Evolutionary conservation across 2,888 invertebrate species (phyloP).

Genomic region (Epinotia ramella): DNA sequence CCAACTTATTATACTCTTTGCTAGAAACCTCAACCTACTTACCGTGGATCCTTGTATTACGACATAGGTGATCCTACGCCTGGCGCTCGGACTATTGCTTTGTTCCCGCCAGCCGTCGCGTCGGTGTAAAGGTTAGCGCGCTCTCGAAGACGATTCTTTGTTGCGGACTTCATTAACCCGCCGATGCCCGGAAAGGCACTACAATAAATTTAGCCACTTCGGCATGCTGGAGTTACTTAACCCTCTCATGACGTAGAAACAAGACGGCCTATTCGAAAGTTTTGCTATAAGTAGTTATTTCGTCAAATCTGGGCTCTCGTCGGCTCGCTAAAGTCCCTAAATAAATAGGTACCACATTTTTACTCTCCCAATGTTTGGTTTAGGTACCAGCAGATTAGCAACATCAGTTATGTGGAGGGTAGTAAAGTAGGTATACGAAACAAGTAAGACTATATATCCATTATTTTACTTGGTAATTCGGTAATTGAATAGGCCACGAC

Average conservation of each 20-base stretch:
- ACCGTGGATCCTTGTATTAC: neutral
- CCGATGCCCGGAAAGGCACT: constrained; percentile 10
- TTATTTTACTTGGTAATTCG: no score
- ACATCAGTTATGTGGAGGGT: no score
- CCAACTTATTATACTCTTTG: no score
- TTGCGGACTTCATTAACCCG: constrained; percentile 37
- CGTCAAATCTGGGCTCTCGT: neutral
- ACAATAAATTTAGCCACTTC: constrained; percentile 7
- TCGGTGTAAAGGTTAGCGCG: constrained; percentile 31
- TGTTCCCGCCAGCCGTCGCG: constrained; percentile 25
- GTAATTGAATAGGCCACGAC: no score
- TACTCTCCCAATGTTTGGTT: no score
- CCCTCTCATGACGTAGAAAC: neutral
- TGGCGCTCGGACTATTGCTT: neutral
- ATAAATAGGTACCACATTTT: no score
- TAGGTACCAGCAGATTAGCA: no score
- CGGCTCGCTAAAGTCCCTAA: no score
- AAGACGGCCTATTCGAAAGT: neutral
- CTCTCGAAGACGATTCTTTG: constrained; percentile 30
- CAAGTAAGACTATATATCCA: no score
- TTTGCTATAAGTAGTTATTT: neutral
- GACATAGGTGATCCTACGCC: neutral
- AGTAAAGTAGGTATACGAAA: no score
- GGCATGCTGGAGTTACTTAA: neutral
- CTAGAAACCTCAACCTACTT: no score